phyloP scores from a whole-genome alignment of 2,113 vertebrate species.

The Phasianus colchicus region DNA sequence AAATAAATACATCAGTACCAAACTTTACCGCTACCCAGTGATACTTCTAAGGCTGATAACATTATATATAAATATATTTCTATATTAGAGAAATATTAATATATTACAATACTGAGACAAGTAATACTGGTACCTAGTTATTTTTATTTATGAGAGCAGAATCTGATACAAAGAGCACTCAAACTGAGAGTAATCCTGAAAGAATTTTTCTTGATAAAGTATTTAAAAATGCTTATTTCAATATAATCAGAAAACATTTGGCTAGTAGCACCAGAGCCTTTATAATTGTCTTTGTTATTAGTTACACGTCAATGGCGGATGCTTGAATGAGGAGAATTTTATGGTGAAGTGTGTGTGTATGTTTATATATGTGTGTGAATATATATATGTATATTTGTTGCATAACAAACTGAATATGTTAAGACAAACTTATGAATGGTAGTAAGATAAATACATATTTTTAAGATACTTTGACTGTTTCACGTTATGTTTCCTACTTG shows the following conservation, averaged over 20 bases:
- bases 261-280: not conserved
- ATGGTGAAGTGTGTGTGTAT: not conserved
- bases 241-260: not conserved
- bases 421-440: not conserved
- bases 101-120: too few relatives aligned
- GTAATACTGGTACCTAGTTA: not conserved
- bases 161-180: not conserved
- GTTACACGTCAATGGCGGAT: not conserved
- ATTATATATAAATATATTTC: not conserved
- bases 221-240: not conserved
- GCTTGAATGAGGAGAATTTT: not conserved
- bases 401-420: not conserved
- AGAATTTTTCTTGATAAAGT: not conserved
- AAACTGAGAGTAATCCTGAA: not conserved
- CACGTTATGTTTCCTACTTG: not conserved
- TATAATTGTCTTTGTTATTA: not conserved
- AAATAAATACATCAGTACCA: not conserved
- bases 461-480: not conserved
- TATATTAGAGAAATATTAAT: too few relatives aligned
- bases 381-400: not conserved
- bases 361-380: not conserved
- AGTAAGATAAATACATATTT: not conserved
- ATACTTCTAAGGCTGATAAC: not conserved
- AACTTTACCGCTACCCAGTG: not conserved
- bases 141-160: not conserved